Evolutionary conservation across 1,140 invertebrate genomes (phyloP).

Genomic region (Caenorhabditis remanei): DNA sequence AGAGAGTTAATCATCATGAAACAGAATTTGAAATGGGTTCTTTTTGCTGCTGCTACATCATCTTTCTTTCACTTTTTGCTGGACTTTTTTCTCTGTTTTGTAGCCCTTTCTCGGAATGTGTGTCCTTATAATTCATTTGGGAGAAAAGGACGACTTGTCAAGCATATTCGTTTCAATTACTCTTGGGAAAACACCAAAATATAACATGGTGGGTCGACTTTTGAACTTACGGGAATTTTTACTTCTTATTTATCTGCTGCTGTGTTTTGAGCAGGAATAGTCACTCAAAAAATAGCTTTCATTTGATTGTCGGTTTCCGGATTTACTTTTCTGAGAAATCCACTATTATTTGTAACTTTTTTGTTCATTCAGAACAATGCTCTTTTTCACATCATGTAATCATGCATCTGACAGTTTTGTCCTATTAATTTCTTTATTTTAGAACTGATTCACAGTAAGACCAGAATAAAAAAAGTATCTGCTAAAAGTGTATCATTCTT

Average conservation of each 20-base stretch:
- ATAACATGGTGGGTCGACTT: background rate
- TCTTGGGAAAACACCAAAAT: constrained; percentile 12
- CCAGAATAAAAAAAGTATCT: too few relatives aligned
- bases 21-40: constrained; percentile 36
- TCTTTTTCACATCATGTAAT: background rate
- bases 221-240: background rate
- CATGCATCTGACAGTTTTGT: background rate
- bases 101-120: constrained; percentile 9
- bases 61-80: background rate
- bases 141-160: background rate
- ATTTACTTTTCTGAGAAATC: background rate
- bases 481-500: too few relatives aligned
- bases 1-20: constrained; percentile 26
- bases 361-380: background rate
- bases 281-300: background rate
- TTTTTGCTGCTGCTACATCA: background rate
- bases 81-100: background rate
- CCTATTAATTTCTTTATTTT: background rate
- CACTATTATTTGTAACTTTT: background rate
- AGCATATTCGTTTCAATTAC: constrained; percentile 4
- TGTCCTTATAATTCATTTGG: constrained; percentile 49
- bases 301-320: constrained; percentile 23
- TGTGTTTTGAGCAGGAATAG: background rate
- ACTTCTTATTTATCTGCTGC: background rate
- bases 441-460: too few relatives aligned